Base-by-base conservation (phyloP, 2,888 invertebrate species). In the Drosophila meridionalis region DNA sequence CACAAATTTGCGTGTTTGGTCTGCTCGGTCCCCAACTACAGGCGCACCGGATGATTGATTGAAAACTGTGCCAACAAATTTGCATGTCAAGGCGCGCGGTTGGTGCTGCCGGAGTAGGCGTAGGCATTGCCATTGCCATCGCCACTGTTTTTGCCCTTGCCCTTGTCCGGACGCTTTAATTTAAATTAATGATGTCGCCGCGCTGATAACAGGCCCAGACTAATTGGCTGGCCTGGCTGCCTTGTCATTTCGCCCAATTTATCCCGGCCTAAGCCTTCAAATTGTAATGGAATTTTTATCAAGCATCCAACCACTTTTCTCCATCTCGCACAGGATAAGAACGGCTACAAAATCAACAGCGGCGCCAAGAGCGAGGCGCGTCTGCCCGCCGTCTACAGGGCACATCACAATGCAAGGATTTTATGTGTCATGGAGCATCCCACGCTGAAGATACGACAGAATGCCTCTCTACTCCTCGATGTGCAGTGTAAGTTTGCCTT, bases 381-480 rank as follows among this genome's bases (percentile, higher is more conserved):
- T 92, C 93, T 96, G 90, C 94, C 96, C 92, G 94, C 96, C 71
- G 97, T 97, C 53, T 95, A 97, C 74, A 94, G 98, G 47, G 96
- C 96, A 73, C 96, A 97, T 90, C 98, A 98, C 94, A 97, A 97
- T 93, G 97, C 97, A 50, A 96, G 97, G 62, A 95, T 98, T 72
- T 95, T 96, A 77, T 98, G 98, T 92, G 95, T 95, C 78, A 97
- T 97, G 78, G 94, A 95, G 76, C 98, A 98, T 91, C 94, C 93
- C 91, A 93, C 93, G 36, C 73, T 93, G 32, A 93, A 93, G 82
- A 93, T 93, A 70, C 86, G 93, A 9, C 93, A 92, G 71, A 93
- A 93, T 82, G 93, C 93, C 57, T 93, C 93, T 3, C 82, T 93
- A 3, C 82, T 93, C 2, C 69, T 93, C n/a, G 93, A 93, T 80